These are phyloP conservation scores for Enteromius mattozi DNA, from an alignment of 2,797 vertebrate species.

Conservation along the genomic window DNA sequence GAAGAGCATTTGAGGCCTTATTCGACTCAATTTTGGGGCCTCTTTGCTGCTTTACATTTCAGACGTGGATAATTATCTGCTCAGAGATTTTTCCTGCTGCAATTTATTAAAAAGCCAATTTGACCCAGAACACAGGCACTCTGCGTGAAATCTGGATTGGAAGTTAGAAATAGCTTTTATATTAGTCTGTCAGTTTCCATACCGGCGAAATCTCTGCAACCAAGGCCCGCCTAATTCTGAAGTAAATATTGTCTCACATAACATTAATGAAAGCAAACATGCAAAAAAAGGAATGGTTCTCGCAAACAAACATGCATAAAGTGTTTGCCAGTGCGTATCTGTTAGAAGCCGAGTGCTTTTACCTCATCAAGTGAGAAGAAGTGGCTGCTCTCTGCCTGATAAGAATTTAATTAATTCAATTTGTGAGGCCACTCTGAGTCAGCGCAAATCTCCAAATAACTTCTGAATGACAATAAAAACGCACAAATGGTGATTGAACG, in stretches of 20 bases:
- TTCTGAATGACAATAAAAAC: constrained; percentile 34
- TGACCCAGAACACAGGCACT: constrained; percentile 31
- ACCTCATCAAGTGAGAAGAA: constrained; percentile 55
- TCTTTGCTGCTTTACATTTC: constrained; percentile 34
- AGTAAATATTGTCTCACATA: constrained; percentile 47
- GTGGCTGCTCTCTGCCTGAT: constrained; percentile 50
- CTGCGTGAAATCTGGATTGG: constrained; percentile 40
- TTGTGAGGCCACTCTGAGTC: constrained; percentile 45
- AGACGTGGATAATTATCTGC: constrained; percentile 32
- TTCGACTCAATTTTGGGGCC: not conserved
- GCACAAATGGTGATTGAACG: constrained; percentile 25
- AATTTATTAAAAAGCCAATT: constrained; percentile 49
- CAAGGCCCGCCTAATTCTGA: constrained; percentile 36
- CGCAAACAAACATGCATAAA: constrained; percentile 30
- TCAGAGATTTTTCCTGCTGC: constrained; percentile 34
- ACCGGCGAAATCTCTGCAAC: constrained; percentile 38
- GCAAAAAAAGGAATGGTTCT: constrained; percentile 9
- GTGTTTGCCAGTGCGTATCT: constrained; percentile 18
- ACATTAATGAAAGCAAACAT: constrained; percentile 51
- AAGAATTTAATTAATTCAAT: constrained; percentile 59
- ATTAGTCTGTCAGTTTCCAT: constrained; percentile 52
- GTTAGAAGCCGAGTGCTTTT: constrained; percentile 53
- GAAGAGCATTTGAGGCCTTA: constrained; percentile 20
- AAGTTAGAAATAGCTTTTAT: constrained; percentile 58
- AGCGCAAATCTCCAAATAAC: constrained; percentile 35